Conservation (phyloP, 2,888 invertebrate species). For the Trissolcus brochymenae region DNA sequence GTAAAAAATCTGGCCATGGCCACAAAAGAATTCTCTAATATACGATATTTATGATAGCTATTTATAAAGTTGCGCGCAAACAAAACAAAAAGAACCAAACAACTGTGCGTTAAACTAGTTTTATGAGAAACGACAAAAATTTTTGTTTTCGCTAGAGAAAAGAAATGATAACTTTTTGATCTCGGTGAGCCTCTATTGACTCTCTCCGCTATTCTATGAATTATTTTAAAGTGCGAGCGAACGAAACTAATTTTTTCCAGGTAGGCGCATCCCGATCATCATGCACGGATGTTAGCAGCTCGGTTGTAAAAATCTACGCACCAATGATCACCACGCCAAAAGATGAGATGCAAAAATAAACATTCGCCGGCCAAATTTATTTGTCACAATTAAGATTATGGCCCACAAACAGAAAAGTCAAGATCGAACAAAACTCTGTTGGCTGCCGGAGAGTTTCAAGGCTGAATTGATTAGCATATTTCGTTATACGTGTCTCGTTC, state of each 20-base stretch:
- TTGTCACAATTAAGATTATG: constrained; percentile 47
- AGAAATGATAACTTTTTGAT: constrained; percentile 28
- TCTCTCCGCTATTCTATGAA: constrained; percentile 35
- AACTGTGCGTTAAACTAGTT: constrained; percentile 24
- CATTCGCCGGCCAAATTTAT: constrained; percentile 38
- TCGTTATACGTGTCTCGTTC: background rate
- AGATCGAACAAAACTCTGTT: background rate
- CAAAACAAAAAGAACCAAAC: constrained; percentile 31
- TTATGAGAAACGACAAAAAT: constrained; percentile 20
- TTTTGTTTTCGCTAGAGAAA: constrained; percentile 16
- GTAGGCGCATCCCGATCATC: constrained; percentile 61
- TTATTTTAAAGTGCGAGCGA: constrained; percentile 59
- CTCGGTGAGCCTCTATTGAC: constrained; percentile 40
- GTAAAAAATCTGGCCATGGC: constrained; percentile 15
- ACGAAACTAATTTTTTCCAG: constrained; percentile 63
- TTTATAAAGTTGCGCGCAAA: constrained; percentile 20
- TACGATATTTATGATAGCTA: constrained; percentile 42
- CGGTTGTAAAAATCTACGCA: constrained; percentile 26
- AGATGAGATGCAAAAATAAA: constrained; percentile 46
- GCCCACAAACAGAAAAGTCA: constrained; percentile 20
- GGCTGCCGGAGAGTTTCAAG: constrained; percentile 6
- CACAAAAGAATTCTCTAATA: constrained; percentile 44
- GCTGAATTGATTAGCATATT: constrained; percentile 26
- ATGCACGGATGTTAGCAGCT: constrained; percentile 25
- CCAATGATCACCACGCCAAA: constrained; percentile 29